Evolutionary conservation across 2,113 vertebrate species (phyloP).

Genomic region (Ginglymostoma cirratum): DNA sequence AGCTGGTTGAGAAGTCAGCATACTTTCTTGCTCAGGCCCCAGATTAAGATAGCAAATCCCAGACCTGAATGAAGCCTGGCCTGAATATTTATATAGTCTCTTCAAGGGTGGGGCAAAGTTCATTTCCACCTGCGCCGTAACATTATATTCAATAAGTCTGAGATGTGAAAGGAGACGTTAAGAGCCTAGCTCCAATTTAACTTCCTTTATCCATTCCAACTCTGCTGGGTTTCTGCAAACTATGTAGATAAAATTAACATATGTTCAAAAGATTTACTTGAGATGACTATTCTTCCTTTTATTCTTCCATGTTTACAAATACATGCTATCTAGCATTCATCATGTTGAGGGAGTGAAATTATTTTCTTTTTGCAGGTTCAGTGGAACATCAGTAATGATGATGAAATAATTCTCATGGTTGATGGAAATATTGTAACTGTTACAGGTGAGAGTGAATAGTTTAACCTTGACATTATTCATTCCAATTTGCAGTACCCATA

Average conservation of each 20-base stretch:
- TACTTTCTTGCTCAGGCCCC: background rate
- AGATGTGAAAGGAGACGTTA: background rate
- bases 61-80: background rate
- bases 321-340: background rate
- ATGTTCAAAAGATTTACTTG: background rate
- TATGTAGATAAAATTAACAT: background rate
- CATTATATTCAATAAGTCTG: background rate
- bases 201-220: background rate
- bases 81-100: background rate
- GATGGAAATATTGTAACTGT: slow-evolving; percentile 37
- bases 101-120: background rate
- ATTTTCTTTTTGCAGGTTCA: slow-evolving; percentile 38
- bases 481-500: background rate
- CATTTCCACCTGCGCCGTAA: background rate
- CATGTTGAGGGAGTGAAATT: background rate
- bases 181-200: background rate
- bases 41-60: background rate
- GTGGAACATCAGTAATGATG: slow-evolving; percentile 35
- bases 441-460: slow-evolving; percentile 32
- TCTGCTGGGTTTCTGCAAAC: background rate
- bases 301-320: background rate
- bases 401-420: slow-evolving; percentile 37
- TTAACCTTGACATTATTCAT: background rate
- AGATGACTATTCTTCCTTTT: too few relatives aligned
- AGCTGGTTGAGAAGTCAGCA: background rate